Base-by-base conservation (phyloP, 2,797 vertebrate genomes). In the Taenioides sp. region DNA sequence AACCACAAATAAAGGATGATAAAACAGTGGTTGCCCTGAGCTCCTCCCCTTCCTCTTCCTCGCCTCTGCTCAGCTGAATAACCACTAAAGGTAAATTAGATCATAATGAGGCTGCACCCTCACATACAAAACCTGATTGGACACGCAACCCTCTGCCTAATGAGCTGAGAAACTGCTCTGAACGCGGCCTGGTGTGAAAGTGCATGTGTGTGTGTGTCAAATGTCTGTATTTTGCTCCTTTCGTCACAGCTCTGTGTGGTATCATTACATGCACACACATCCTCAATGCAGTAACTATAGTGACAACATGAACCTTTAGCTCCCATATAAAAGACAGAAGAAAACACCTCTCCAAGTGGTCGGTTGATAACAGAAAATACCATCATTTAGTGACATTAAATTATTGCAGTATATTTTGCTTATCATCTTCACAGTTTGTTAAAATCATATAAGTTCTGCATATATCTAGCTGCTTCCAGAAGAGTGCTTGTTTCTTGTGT, bases 211-310 rank as follows among this genome's bases (percentile, higher is more conserved):
- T 78, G 76, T 82, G 95, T 96, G 95, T 96, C 95, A 96, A 97
- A 97, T 97, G 96, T 96, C 95, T 97, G 96, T 96, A 97, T 97
- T 97, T 96, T 96, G 93, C 95, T 95, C 93, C 95, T 96, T 98
- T 97, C 93, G 96, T 98, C 95, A 97, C 96, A 98, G 95, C 94
- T 95, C 95, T 97, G 96, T 98, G 96, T 98, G 95, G 95, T 93
- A 96, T 97, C 95, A 83, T 37, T 94, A 93, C 94, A 95, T 94
- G 65, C 76, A 76, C 73, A 80, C 92, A 93, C 94, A 95, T 95
- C 93, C 95, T 95, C 95, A 96, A 94, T 95, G 93, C 94, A 93
- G 93, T 63, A 95, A 96, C 95, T 95, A 96, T 97, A 96, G 96
- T 95, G 60, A 34, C 59, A 61, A 31, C 28, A 62, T 62, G 60